A percentile compares a stretch with the other conserved stretches of the same genome.
These are phyloP conservation scores for Todiramphus chloris DNA, from an alignment of 2,113 vertebrate species.

Conservation along the genomic window DNA sequence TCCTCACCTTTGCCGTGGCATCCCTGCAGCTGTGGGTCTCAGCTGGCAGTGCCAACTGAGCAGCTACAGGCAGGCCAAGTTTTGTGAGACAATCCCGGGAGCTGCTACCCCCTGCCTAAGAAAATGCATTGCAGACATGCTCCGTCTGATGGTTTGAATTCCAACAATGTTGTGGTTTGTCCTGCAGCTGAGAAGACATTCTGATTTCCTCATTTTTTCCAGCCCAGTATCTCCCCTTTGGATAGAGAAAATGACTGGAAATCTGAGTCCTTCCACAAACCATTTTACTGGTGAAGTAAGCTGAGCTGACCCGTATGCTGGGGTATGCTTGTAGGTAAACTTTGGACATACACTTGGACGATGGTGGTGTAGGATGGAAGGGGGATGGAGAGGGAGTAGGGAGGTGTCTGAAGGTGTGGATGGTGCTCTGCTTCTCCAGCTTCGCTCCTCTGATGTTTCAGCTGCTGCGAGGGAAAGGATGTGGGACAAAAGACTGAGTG, in stretches of 20 bases:
- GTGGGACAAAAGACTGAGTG: background rate
- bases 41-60: background rate
- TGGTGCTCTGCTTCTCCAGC: background rate
- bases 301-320: background rate
- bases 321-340: background rate
- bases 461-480: background rate
- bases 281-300: background rate
- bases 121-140: background rate
- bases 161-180: constrained; percentile 27
- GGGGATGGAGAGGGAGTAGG: background rate
- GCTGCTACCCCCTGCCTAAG: background rate
- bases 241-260: background rate
- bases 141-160: background rate
- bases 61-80: background rate
- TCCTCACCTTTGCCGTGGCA: background rate
- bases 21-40: background rate
- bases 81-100: background rate
- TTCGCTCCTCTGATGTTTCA: background rate
- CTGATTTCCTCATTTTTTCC: background rate
- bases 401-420: background rate
- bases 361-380: background rate
- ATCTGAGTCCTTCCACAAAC: background rate
- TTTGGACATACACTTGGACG: background rate
- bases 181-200: background rate
- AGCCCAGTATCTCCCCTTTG: background rate